Percentiles rank a stretch among this genome's conserved stretches.
Evolutionary conservation across 2,888 invertebrate species (phyloP).

Genomic region (Protonemura montana): DNA sequence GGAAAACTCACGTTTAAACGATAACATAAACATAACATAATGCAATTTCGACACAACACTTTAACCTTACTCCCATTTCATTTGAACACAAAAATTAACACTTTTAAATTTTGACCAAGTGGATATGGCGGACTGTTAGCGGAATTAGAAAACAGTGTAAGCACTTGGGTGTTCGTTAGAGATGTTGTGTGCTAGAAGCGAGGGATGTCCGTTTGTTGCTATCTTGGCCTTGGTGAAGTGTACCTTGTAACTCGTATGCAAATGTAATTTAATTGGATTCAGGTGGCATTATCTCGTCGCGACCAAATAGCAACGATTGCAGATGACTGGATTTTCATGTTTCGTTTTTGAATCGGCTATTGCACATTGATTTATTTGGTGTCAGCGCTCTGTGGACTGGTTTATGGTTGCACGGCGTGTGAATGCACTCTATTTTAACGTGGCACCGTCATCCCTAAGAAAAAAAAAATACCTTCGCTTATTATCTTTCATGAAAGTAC

Average conservation of each 20-base stretch:
- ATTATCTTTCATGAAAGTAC: background rate
- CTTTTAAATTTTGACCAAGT: background rate
- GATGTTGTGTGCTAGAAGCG: background rate
- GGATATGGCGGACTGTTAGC: background rate
- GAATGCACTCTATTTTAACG: background rate
- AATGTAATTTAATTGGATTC: background rate
- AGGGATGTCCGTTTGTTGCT: background rate
- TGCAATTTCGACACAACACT: background rate
- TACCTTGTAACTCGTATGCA: background rate
- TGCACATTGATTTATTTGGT: background rate
- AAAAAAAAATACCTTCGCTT: background rate
- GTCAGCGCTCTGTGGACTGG: background rate
- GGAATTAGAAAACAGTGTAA: background rate
- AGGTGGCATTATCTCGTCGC: background rate
- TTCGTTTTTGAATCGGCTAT: background rate
- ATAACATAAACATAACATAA: background rate
- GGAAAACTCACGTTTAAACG: background rate
- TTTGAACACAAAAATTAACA: background rate
- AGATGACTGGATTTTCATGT: background rate
- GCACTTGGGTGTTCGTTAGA: background rate
- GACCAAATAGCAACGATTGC: background rate
- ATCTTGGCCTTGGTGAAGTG: background rate
- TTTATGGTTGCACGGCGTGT: background rate
- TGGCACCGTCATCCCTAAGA: background rate
- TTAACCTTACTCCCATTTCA: background rate